Base-by-base conservation (phyloP, 2,113 vertebrate genomes). In the Fregata magnificens region DNA sequence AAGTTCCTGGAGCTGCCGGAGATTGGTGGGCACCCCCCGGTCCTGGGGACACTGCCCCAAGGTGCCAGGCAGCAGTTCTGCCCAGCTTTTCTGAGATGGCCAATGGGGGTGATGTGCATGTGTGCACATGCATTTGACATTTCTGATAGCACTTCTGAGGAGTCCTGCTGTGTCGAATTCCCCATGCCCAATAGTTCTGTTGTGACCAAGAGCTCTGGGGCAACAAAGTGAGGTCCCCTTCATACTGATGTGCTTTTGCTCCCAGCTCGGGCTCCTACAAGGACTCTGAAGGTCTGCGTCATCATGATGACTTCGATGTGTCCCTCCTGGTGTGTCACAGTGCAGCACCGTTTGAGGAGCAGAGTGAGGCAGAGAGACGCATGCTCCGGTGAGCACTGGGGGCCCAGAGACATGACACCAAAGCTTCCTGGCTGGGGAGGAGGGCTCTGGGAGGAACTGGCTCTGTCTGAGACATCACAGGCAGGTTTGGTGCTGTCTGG, bases 221-320 rank as follows among this genome's bases (percentile, higher is more conserved):
- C 31, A 83, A 25, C 44, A n/a, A 44, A 71, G 36, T 29, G 34
- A 55, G 7, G 11, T 65, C 63, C 25, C 16, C 18, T 88, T 92
- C 18, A 20, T 50, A 29, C 19, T 56, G 11, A 70, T 50, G 26
- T 87, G 20, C 15, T 73, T 93, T 91, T 81, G 15, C 78, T 93
- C 88, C 70, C 83, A 99, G 99, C 96, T 99, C 99, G 9, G 99
- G 99, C 50, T 99, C 99, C 6, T 99, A 99, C 95, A 99, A 99
- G 91, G 99, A 99, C 90, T 98, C 99, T 11, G 99, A 99, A 92
- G 99, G 99, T 36, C 98, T 99, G 47, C 98, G 98, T 67, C 99
- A 99, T 96, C 99, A 99, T 2, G 99, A 99, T 26, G 99, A 99
- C 95, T 99, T 99, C 6, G 99, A 99, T 9, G 99, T 99, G 74